Evolutionary conservation across 2,888 invertebrate species (phyloP), one percentile per base, ranked within the genome.

Genomic region (Papilio protenor): DNA sequence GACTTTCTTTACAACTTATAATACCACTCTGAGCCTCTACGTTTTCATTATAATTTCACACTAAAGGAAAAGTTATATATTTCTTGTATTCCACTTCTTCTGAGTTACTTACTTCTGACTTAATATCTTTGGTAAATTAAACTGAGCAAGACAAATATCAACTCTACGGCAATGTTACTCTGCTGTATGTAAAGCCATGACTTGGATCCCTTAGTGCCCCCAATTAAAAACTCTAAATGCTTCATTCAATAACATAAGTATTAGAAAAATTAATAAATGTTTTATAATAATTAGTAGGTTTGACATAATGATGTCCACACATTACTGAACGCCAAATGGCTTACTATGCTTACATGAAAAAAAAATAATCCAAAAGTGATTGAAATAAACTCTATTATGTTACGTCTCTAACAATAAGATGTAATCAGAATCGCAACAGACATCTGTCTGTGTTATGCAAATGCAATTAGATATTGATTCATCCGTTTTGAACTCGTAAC

Each of bases 21-120:
- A 73, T 52, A 27, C 73, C 77, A 12, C 45, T 66, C 45, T 45
- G 12, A 47, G 45, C 55, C 47, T 66, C 77, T 12, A 69, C 45
- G 33, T 27, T 66, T 73, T 55, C 77, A 55, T 73, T 73, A 73
- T 57, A 73, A 57, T 77, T 57, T 73, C 12, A 72, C 49, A 55
- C 64, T 49, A 66, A 55, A 66, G 27, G 16, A 47, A 77, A 72
- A 72, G 23, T 52, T 72, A 72, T n/a, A 55, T 52, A 55, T 52
- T 52, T 45, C 66, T 66, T 66, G 66, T 40, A 64, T n/a, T 66
- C 14, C n/a, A 66, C 45, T 45, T 59, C 23, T 12, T 40, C 2
- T 40, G 12, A 45, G 2, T 66, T 66, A 21, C 27, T 33, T 33
- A 33, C 5, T 33, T 33, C 33, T 33, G 33, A 33, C 33, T 33